A percentile compares a stretch with the other conserved stretches of the same genome.
Evolutionary conservation across 2,888 invertebrate species (phyloP).

Genomic region (Eupeodes luniger): DNA sequence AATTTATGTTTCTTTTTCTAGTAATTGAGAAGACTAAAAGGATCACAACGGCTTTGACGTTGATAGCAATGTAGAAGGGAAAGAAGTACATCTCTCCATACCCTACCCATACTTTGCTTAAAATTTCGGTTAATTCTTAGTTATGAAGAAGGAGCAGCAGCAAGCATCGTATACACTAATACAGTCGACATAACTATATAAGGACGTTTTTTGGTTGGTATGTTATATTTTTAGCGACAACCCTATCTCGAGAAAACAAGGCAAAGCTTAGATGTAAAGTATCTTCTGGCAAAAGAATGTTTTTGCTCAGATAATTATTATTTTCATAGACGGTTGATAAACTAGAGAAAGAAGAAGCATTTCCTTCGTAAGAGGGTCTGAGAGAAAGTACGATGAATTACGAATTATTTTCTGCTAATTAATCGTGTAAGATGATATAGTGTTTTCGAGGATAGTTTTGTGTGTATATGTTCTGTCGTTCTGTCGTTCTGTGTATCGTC

Average conservation of each 20-base stretch:
- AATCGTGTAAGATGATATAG: constrained; percentile 62
- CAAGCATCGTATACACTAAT: not conserved
- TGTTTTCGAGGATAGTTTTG: constrained; percentile 42
- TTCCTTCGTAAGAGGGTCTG: not conserved
- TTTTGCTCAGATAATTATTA: constrained; percentile 57
- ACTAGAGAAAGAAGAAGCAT: not conserved
- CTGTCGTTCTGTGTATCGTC: constrained; percentile 1
- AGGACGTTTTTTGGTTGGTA: constrained; percentile 3
- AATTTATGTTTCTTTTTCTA: not conserved
- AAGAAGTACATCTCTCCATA: not conserved
- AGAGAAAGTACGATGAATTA: constrained; percentile 61
- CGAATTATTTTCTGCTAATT: constrained; percentile 72
- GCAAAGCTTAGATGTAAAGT: constrained; percentile 60
- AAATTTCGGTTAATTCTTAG: constrained; percentile 63
- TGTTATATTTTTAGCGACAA: constrained; percentile 7
- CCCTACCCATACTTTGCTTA: not conserved
- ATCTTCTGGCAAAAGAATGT: constrained; percentile 46
- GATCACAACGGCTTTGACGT: constrained; percentile 28
- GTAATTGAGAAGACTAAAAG: constrained; percentile 59
- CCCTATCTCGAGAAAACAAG: constrained; percentile 23
- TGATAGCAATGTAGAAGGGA: not conserved
- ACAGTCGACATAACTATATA: constrained; percentile 1
- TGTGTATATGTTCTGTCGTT: constrained; percentile 22
- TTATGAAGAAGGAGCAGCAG: constrained; percentile 9
- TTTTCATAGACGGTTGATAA: constrained; percentile 20